Percentiles rank a stretch among this genome's conserved stretches.
Conservation (phyloP, 2,797 vertebrate species). For the Oryzias dopingdopingensis region DNA sequence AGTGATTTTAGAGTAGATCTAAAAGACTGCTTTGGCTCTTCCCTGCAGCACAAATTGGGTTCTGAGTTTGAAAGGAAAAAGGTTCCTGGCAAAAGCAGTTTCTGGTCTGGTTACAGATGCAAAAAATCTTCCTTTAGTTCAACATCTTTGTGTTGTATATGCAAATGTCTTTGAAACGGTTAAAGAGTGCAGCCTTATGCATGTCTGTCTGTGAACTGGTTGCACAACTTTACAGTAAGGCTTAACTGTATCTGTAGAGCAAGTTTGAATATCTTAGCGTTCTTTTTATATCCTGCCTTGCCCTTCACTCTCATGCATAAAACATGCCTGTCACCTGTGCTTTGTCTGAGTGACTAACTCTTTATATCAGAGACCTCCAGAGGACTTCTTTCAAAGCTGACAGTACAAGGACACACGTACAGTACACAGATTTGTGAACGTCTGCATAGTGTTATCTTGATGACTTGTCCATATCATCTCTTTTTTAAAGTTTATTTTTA, state of each 20-base stretch:
- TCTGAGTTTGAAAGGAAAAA: constrained; percentile 40
- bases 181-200: constrained; percentile 2
- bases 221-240: constrained; percentile 39
- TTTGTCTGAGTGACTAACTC: constrained; percentile 66
- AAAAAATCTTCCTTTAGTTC: constrained; percentile 10
- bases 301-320: constrained; percentile 65
- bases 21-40: constrained; percentile 50
- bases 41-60: constrained; percentile 50
- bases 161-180: constrained; percentile 34
- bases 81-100: constrained; percentile 7
- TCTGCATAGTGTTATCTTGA: constrained; percentile 16
- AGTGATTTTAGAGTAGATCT: constrained; percentile 7
- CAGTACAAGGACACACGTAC: constrained; percentile 26
- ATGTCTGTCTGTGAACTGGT: constrained; percentile 43
- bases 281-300: constrained; percentile 65
- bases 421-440: constrained; percentile 17
- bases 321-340: constrained; percentile 74
- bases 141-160: constrained; percentile 3
- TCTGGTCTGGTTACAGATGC: constrained; percentile 17
- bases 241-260: constrained; percentile 40
- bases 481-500: constrained; percentile 14
- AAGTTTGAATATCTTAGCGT: constrained; percentile 65
- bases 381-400: constrained; percentile 42
- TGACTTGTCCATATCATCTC: constrained; percentile 5
- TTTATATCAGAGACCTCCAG: constrained; percentile 66